Conservation (phyloP, 2,797 vertebrate genomes). For the Mormyrops boulengeri region DNA sequence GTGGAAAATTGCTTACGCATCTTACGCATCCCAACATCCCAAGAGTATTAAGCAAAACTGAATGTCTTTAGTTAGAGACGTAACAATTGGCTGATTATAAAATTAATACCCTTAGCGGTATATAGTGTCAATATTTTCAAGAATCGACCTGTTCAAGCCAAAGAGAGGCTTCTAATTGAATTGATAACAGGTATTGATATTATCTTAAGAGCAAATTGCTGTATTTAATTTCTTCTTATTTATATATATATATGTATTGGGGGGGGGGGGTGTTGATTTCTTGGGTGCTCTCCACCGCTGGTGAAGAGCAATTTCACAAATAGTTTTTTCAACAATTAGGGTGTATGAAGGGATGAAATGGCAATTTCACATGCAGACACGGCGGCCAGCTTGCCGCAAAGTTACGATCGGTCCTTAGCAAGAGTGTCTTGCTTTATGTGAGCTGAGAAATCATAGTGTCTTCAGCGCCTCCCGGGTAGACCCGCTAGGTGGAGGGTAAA, state of each 20-base stretch:
- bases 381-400: constrained; percentile 58
- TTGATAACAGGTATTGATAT: constrained; percentile 42
- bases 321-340: constrained; percentile 91
- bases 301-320: constrained; percentile 93
- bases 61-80: not conserved
- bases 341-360: constrained; percentile 91
- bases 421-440: constrained; percentile 62
- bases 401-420: constrained; percentile 52
- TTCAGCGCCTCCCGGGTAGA: constrained; percentile 61
- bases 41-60: constrained; percentile 33
- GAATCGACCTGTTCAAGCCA: not conserved
- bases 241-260: not conserved
- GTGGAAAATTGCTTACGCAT: constrained; percentile 47
- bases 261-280: constrained; percentile 49
- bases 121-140: not conserved
- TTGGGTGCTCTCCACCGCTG: constrained; percentile 72
- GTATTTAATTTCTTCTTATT: not conserved
- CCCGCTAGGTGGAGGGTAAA: constrained; percentile 60
- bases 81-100: constrained; percentile 10
- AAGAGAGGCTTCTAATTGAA: constrained; percentile 47
- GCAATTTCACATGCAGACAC: constrained; percentile 81
- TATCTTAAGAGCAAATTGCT: constrained; percentile 34
- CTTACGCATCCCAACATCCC: too few relatives aligned
- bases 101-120: not conserved
- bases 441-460: constrained; percentile 34